Conservation (phyloP, 2,888 invertebrate genomes). For the Caenorhabditis sinica region DNA sequence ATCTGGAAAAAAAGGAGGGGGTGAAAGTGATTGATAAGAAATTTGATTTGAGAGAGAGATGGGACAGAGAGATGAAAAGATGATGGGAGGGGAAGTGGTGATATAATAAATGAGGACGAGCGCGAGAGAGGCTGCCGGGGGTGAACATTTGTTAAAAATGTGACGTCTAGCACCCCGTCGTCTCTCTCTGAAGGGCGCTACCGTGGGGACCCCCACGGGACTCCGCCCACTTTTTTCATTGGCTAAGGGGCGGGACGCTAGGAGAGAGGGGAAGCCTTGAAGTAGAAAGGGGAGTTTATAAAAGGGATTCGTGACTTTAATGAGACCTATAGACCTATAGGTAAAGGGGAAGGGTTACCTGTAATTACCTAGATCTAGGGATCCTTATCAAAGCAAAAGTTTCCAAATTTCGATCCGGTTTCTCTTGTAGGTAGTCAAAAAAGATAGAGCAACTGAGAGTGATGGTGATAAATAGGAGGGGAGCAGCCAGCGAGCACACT, state of each 20-base stretch:
- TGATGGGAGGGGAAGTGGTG: conserved; percentile 21
- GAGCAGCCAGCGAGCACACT: neutral
- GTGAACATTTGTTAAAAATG: conserved; percentile 65
- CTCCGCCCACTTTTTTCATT: conserved; percentile 32
- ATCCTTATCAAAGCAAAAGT: no score
- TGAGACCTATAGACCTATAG: no score
- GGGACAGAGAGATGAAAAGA: neutral
- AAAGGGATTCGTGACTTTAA: neutral
- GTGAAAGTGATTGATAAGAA: conserved; percentile 34
- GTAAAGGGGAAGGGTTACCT: no score
- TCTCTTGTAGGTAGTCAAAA: no score
- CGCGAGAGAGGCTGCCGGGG: neutral
- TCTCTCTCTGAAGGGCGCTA: neutral
- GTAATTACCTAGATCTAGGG: no score
- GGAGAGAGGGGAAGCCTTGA: neutral
- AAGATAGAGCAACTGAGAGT: conserved; percentile 20
- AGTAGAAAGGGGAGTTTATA: neutral
- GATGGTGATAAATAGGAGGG: conserved; percentile 40
- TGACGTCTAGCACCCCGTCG: conserved; percentile 27
- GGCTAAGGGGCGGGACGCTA: conserved; percentile 34
- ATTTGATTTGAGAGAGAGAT: neutral
- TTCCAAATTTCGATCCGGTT: neutral
- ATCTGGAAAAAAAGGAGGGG: conserved; percentile 35
- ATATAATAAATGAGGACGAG: conserved; percentile 59
- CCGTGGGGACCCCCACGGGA: conserved; percentile 4